phyloP scores from a whole-genome alignment of 2,113 vertebrate species.

The Megaptera novaeangliae region DNA sequence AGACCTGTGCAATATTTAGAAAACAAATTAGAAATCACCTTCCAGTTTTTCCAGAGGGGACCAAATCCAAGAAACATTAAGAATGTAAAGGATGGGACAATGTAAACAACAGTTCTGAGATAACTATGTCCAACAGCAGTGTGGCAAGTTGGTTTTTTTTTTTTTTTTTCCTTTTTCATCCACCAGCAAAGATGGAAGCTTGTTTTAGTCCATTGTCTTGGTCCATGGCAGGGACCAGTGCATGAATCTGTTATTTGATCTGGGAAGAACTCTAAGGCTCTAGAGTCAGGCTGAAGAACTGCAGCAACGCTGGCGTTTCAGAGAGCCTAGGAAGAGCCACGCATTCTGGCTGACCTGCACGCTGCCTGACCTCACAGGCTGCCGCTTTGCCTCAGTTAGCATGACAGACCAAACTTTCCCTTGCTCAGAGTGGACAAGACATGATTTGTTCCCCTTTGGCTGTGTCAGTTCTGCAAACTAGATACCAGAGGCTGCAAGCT shows the following conservation, averaged over 20 bases:
- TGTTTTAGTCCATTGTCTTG: background rate
- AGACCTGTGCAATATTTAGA: background rate
- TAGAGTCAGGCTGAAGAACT: background rate
- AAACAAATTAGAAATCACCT: background rate
- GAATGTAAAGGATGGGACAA: background rate
- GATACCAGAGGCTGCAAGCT: conserved; percentile 34
- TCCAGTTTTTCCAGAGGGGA: background rate
- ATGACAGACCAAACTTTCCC: background rate
- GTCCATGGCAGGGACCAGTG: background rate
- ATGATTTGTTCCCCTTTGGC: conserved; percentile 52
- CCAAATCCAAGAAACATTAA: background rate
- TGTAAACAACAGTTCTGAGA: background rate
- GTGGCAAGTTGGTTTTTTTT: background rate
- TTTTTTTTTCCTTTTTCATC: background rate
- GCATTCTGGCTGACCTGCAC: background rate
- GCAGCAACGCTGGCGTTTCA: background rate
- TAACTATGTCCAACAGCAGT: background rate
- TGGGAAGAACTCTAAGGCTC: background rate
- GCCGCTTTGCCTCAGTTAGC: background rate
- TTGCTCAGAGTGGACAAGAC: conserved; percentile 13
- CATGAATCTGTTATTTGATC: background rate
- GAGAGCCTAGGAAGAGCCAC: background rate
- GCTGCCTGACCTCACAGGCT: background rate
- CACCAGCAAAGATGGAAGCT: background rate
- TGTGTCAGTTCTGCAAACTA: conserved; percentile 59